Evolutionary conservation across 2,797 vertebrate genomes (phyloP), one percentile per base, ranked within the genome.

Genomic region (Oceanodroma leucorhoa): DNA sequence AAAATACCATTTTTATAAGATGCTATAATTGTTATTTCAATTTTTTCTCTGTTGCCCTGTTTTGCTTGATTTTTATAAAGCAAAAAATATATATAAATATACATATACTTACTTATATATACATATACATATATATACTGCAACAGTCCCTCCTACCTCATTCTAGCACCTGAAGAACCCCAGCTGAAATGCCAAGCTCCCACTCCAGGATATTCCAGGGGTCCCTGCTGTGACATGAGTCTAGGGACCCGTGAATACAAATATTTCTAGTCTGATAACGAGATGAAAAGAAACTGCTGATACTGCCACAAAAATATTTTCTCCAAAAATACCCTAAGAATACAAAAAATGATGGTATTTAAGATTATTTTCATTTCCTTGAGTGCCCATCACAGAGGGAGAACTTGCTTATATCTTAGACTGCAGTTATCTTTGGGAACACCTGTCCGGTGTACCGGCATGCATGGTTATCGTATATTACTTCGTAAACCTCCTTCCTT

Each of bases 211-310:
- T 46, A 30, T 64, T 67, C 24, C 3, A 18, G 27, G 17, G 17
- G 4, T 36, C 20, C 22, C 11, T 64, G 24, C 23, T 40, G n/a
- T 30, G 48, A 40, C 19, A 7, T 10, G 5, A n/a, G 5, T 24
- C 27, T 14, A 16, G 14, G 19, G 7, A 58, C 21, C 10, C 0
- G 0, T 1, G 14, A 8, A 3, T 24, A 27, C 16, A 50, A 57
- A 40, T 2, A 6, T 16, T 71, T 69, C 51, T 54, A 22, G 2
- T 12, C 43, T 10, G 1, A 83, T n/a, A 73, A 62, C 8, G 20
- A 83, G 24, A 50, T 9, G 3, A 80, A 87, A 70, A 60, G 36
- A 55, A 79, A 40, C 27, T 69, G 11, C 34, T 65, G 36, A 24
- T n/a, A 21, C 14, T 26, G 18, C 6, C 45, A 64, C 23, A 57